A percentile compares a stretch with the other conserved stretches of the same genome.
Evolutionary conservation across 1,140 invertebrate species (phyloP).

Genomic region (Parapsyche elsis): DNA sequence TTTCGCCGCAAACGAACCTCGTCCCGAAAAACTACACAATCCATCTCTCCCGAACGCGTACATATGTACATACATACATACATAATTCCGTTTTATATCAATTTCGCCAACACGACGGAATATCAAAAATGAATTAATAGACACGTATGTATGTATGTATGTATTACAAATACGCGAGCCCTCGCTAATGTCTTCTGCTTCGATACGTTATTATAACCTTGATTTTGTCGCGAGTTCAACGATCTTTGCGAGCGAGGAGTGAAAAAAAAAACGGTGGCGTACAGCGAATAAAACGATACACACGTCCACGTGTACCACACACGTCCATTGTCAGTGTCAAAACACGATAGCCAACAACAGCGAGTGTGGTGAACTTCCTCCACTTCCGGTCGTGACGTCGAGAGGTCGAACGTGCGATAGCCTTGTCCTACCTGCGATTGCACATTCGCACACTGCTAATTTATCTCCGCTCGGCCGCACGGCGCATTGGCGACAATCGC

Average conservation of each 20-base stretch:
- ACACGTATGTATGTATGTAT: too few relatives aligned
- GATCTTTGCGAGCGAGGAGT: neutral
- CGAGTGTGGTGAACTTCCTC: neutral
- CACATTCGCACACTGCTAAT: too few relatives aligned
- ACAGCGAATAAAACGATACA: neutral
- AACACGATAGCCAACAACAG: too few relatives aligned
- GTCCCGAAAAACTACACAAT: too few relatives aligned
- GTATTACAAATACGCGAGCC: neutral
- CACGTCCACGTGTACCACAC: neutral
- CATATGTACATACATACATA: too few relatives aligned
- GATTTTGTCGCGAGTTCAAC: neutral
- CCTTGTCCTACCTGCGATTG: neutral
- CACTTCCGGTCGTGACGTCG: neutral
- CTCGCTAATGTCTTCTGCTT: neutral
- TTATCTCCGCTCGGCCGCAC: too few relatives aligned
- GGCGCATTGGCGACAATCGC: too few relatives aligned
- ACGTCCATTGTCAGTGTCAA: neutral
- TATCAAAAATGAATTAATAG: too few relatives aligned
- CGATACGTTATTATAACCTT: slow-evolving; percentile 5
- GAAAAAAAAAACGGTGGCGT: neutral
- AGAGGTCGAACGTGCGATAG: neutral
- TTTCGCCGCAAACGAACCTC: too few relatives aligned
- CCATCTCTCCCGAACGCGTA: too few relatives aligned
- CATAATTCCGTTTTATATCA: too few relatives aligned
- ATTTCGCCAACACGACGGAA: too few relatives aligned